Conservation (phyloP, 1,140 invertebrate species). For the Drosophila ogumai region DNA sequence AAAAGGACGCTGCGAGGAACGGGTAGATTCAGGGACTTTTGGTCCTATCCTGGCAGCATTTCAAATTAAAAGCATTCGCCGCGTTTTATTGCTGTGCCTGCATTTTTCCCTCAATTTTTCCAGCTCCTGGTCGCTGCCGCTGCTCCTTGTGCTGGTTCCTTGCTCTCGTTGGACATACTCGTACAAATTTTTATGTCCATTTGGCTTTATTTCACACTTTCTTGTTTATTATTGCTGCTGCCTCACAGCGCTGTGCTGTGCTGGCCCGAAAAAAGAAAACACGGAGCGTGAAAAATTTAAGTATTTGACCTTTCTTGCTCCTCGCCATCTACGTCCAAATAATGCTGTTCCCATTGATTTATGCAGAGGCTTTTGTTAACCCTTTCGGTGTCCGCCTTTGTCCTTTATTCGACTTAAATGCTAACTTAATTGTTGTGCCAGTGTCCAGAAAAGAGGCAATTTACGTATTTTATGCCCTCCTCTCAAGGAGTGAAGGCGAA, state of each 20-base stretch:
- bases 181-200: slow-evolving; percentile 78
- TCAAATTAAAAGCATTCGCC: slow-evolving; percentile 79
- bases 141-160: slow-evolving; percentile 18
- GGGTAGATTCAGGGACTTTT: slow-evolving; percentile 17
- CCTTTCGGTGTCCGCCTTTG: slow-evolving; percentile 33
- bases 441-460: slow-evolving; percentile 66
- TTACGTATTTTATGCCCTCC: slow-evolving; percentile 54
- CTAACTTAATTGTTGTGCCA: slow-evolving; percentile 78
- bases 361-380: slow-evolving; percentile 50
- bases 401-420: slow-evolving; percentile 71
- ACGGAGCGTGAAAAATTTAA: slow-evolving; percentile 58
- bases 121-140: not conserved
- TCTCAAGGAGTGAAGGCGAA: slow-evolving; percentile 20
- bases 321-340: slow-evolving; percentile 58
- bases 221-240: slow-evolving; percentile 78
- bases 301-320: slow-evolving; percentile 69
- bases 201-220: slow-evolving; percentile 83
- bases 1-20: slow-evolving; percentile 36
- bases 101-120: slow-evolving; percentile 51
- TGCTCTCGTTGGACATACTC: slow-evolving; percentile 41
- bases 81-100: slow-evolving; percentile 77
- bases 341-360: slow-evolving; percentile 83
- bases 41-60: slow-evolving; percentile 59
- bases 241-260: slow-evolving; percentile 6
- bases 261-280: slow-evolving; percentile 29